Percentiles rank a stretch among this genome's conserved stretches.
These are phyloP conservation scores for Pomacea canaliculata DNA, from an alignment of 2,888 invertebrate genomes.

Conservation along the genomic window DNA sequence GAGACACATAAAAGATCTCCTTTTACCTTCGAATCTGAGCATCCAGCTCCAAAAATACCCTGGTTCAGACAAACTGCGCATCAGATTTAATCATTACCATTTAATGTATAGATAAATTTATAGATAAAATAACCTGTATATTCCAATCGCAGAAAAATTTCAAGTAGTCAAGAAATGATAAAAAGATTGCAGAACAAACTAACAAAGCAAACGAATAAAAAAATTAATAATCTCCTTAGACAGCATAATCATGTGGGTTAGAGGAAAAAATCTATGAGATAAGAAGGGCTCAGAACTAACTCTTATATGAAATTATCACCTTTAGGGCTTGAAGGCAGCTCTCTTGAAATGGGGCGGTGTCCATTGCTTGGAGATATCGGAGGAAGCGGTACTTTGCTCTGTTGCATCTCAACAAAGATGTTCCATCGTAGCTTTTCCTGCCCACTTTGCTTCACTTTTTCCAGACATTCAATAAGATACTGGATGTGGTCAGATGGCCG, in stretches of 20 bases:
- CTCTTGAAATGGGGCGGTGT: slow-evolving; percentile 44
- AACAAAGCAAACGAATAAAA: no score
- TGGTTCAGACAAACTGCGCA: no score
- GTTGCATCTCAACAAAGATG: slow-evolving; percentile 64
- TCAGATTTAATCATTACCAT: no score
- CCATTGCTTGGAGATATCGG: slow-evolving; percentile 46
- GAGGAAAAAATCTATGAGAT: no score
- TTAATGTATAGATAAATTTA: no score
- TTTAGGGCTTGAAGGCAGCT: slow-evolving; percentile 27
- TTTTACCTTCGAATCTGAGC: neutral
- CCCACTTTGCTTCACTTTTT: slow-evolving; percentile 61
- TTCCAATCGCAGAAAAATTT: no score
- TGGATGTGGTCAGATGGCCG: slow-evolving; percentile 70
- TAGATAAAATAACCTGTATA: no score
- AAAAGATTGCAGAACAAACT: no score
- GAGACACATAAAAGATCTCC: no score
- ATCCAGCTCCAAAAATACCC: neutral
- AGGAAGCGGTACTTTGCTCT: slow-evolving; percentile 63
- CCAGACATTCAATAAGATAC: slow-evolving; percentile 65
- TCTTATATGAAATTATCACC: slow-evolving; percentile 12
- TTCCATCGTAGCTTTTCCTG: slow-evolving; percentile 64
- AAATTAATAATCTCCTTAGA: no score
- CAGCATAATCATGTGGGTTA: no score
- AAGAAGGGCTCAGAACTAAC: no score
- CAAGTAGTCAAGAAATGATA: neutral